Percentiles rank a stretch among this genome's conserved stretches.
phyloP scores from a whole-genome alignment of 2,888 invertebrate genomes.

The Pachliopta kotzebuea region DNA sequence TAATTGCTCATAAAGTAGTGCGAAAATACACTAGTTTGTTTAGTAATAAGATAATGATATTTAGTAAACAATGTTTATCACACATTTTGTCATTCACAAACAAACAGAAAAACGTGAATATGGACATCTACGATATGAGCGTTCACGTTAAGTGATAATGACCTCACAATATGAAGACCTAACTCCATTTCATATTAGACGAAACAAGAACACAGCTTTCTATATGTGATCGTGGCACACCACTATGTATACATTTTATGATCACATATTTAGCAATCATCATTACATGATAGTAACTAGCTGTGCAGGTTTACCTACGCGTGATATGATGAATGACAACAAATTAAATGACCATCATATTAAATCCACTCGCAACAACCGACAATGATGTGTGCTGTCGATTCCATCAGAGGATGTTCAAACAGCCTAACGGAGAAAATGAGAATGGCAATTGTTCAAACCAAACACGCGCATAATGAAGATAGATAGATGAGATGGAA shows the following conservation, averaged over 20 bases:
- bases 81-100: conserved; percentile 19
- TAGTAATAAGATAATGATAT: not conserved
- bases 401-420: conserved; percentile 40
- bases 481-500: conserved; percentile 35
- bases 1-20: not conserved
- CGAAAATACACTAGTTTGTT: not conserved
- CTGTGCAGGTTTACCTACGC: conserved; percentile 52
- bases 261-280: conserved; percentile 29
- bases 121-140: conserved; percentile 22
- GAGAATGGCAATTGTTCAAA: conserved; percentile 33
- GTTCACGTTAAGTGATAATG: conserved; percentile 21
- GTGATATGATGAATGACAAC: conserved; percentile 50
- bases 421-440: not conserved
- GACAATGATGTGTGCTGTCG: conserved; percentile 41
- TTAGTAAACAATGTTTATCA: conserved; percentile 3
- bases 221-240: conserved; percentile 6
- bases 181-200: not conserved
- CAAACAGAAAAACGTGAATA: conserved; percentile 17
- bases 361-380: conserved; percentile 40
- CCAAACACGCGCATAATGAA: conserved; percentile 27
- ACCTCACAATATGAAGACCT: conserved; percentile 12
- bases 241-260: conserved; percentile 5
- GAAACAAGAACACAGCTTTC: conserved; percentile 14
- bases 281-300: conserved; percentile 42
- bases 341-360: conserved; percentile 39